Evolutionary conservation across 2,113 vertebrate genomes (phyloP).

Genomic region (Terrapene triunguis): DNA sequence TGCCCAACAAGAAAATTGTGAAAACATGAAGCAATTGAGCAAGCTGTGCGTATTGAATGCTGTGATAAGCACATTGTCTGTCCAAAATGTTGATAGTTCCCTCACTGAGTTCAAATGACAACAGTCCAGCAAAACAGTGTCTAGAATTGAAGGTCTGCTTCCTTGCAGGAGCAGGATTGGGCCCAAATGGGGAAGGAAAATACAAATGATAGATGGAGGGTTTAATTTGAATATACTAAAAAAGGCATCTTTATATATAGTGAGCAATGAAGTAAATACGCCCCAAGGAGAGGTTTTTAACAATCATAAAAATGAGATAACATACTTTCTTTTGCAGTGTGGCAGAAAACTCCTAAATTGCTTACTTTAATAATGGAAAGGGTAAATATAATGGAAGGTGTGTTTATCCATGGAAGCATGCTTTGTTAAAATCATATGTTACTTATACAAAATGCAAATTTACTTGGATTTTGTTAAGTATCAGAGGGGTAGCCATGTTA

Average conservation of each 20-base stretch:
- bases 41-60: not conserved
- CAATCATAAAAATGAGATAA: not conserved
- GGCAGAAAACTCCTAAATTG: not conserved
- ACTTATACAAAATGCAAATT: not conserved
- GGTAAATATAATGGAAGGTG: not conserved
- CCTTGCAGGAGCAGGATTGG: not conserved
- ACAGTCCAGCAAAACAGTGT: not conserved
- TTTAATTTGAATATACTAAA: not conserved
- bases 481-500: too few species aligned
- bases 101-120: not conserved
- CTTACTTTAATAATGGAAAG: not conserved
- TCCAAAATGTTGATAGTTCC: conserved; percentile 2
- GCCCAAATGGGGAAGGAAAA: not conserved
- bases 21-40: conserved; percentile 20
- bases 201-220: not conserved
- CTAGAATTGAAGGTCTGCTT: not conserved
- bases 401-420: not conserved
- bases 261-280: not conserved
- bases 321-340: not conserved
- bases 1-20: conserved; percentile 14
- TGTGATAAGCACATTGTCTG: not conserved
- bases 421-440: not conserved
- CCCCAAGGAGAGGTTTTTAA: too few species aligned
- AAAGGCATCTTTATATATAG: not conserved
- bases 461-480: not conserved